Conservation (phyloP, 2,888 invertebrate genomes). For the Alviniconcha strummeri region DNA sequence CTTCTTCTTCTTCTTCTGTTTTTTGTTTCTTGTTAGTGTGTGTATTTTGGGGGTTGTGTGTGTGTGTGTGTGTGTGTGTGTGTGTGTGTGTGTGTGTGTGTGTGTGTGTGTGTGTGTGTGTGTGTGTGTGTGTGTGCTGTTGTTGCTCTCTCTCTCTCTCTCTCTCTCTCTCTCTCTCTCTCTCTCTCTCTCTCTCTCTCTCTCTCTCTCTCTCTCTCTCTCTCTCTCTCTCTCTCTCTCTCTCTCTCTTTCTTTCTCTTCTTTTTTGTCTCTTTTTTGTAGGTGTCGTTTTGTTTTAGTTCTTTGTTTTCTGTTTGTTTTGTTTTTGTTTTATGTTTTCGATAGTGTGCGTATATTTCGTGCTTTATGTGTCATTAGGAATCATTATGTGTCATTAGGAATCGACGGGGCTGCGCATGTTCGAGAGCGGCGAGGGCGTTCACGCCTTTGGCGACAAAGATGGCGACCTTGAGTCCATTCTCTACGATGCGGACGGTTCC, state of each 20-base stretch:
- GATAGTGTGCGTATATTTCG: too few species aligned
- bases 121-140: neutral
- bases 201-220: too few species aligned
- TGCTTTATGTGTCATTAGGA: too few species aligned
- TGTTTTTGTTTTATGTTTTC: too few species aligned
- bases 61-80: neutral
- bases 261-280: neutral
- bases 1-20: too few species aligned
- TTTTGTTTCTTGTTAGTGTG: too few species aligned
- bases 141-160: too few species aligned
- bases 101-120: neutral
- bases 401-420: conserved; percentile 42
- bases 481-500: conserved; percentile 45
- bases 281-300: too few species aligned
- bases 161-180: too few species aligned
- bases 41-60: neutral
- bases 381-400: too few species aligned
- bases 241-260: neutral
- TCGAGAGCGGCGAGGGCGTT: conserved; percentile 38
- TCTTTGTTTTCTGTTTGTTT: too few species aligned
- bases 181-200: too few species aligned
- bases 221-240: neutral
- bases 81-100: neutral
- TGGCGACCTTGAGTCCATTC: conserved; percentile 45
- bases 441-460: conserved; percentile 40